phyloP scores from a whole-genome alignment of 2,888 invertebrate genomes.

The Bembecia ichneumoniformis region DNA sequence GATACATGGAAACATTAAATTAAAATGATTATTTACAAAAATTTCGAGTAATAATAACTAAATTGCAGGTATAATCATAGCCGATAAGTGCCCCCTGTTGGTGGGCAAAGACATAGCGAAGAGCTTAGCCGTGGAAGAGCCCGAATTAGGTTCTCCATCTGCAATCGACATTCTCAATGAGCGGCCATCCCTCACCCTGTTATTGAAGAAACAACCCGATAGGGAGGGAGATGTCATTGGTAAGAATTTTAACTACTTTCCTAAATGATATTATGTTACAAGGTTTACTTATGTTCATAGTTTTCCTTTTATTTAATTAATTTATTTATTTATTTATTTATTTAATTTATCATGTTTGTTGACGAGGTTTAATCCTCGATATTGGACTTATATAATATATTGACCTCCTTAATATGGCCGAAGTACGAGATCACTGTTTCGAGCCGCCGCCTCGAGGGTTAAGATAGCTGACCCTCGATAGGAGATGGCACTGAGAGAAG shows the following conservation, averaged over 20 bases:
- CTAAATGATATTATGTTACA: too few relatives aligned
- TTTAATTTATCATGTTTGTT: too few relatives aligned
- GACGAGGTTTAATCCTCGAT: too few relatives aligned
- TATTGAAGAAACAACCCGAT: constrained; percentile 50
- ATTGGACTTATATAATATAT: too few relatives aligned
- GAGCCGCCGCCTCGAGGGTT: too few relatives aligned
- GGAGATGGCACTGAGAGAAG: too few relatives aligned
- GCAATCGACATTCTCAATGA: constrained; percentile 39
- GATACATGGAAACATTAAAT: not conserved
- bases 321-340: too few relatives aligned
- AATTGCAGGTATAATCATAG: constrained; percentile 44
- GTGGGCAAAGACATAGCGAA: constrained; percentile 41
- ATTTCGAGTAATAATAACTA: not conserved
- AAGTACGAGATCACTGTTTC: too few relatives aligned
- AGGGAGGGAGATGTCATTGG: constrained; percentile 55
- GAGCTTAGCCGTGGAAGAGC: constrained; percentile 45
- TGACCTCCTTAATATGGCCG: too few relatives aligned
- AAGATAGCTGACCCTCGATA: too few relatives aligned
- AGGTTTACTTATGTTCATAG: too few relatives aligned
- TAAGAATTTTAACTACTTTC: constrained; percentile 10
- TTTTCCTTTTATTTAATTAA: too few relatives aligned
- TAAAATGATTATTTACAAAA: not conserved
- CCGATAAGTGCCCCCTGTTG: constrained; percentile 58
- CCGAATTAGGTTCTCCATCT: constrained; percentile 33
- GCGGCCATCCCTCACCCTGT: constrained; percentile 47